phyloP scores from a whole-genome alignment of 2,888 invertebrate species.

The Arrhopalites spinosus region DNA sequence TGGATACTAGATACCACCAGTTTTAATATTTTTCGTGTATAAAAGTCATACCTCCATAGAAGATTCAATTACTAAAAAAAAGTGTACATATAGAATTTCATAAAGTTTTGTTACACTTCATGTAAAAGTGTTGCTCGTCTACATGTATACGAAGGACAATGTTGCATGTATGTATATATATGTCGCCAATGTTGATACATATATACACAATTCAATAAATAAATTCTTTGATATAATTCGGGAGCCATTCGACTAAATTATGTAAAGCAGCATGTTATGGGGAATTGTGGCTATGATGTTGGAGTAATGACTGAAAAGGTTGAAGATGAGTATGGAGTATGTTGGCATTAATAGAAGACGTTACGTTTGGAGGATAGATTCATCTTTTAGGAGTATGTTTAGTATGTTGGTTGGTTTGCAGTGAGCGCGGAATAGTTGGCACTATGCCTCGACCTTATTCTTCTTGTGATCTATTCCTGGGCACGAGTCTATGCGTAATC shows the following conservation, averaged over 20 bases:
- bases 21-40: constrained; percentile 4
- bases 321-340: constrained; percentile 10
- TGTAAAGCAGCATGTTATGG: too few relatives aligned
- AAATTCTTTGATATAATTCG: too few relatives aligned
- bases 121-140: too few relatives aligned
- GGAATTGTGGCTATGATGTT: not conserved
- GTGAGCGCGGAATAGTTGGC: constrained; percentile 43
- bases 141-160: too few relatives aligned
- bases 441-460: constrained; percentile 46
- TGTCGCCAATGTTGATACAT: too few relatives aligned
- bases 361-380: constrained; percentile 17
- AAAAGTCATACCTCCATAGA: too few relatives aligned
- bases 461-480: constrained; percentile 43
- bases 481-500: constrained; percentile 38
- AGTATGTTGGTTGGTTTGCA: constrained; percentile 8
- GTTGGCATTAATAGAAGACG: not conserved
- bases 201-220: too few relatives aligned
- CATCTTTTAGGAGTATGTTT: constrained; percentile 16
- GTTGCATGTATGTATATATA: too few relatives aligned
- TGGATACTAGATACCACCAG: not conserved
- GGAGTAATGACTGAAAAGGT: constrained; percentile 1
- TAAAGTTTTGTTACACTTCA: too few relatives aligned
- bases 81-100: too few relatives aligned
- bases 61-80: too few relatives aligned
- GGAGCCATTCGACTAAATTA: too few relatives aligned